Evolutionary conservation across 2,888 invertebrate genomes (phyloP), one percentile per base, ranked within the genome.

Genomic region (Pachycephus smyrnensis): DNA sequence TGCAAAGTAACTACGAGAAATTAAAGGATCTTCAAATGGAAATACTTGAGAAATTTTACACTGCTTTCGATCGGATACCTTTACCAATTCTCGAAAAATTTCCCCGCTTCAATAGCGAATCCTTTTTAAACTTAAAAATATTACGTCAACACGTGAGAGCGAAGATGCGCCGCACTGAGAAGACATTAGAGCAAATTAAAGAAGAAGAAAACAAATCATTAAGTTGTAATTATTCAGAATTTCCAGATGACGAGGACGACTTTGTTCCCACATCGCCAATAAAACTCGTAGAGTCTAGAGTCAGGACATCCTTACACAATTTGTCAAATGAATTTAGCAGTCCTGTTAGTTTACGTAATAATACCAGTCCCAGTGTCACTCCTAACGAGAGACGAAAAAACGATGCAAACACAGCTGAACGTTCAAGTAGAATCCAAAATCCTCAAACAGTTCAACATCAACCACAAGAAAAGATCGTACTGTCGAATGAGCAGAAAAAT

Each of bases 51-150:
- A 95, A 94, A 90, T 94, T 94, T 85, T 93, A 93, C 81, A 91
- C 91, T 33, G 94, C 95, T 0, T 93, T 95, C 82, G 94, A 94
- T 83, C 93, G 93, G 90, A 94, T 95, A 84, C 95, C 95, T 1
- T 91, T 93, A 23, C 92, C 93, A 81, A 93, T 94, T 69, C 93
- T 94, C 82, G 92, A 93, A 83, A 92, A 93, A 81, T 93, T 95
- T 76, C 94, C 94, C 3, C 94, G 94, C 0, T 95, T 94, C 86
- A 93, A 95, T 83, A 89, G 90, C 32, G 92, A 91, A 71, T 92
- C 93, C 11, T 95, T 94, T 86, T 90, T 92, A 1, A 93, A 93
- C 87, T 90, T 95, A 11, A 94, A 94, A 91, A 91, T 92, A 68
- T 89, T 94, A 73, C 92, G 94, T 79, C 93, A 93, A 82, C 94